A percentile compares a stretch with the other conserved stretches of the same genome.
Evolutionary conservation across 2,113 vertebrate species (phyloP).

Genomic region (Tachysurus fulvidraco): DNA sequence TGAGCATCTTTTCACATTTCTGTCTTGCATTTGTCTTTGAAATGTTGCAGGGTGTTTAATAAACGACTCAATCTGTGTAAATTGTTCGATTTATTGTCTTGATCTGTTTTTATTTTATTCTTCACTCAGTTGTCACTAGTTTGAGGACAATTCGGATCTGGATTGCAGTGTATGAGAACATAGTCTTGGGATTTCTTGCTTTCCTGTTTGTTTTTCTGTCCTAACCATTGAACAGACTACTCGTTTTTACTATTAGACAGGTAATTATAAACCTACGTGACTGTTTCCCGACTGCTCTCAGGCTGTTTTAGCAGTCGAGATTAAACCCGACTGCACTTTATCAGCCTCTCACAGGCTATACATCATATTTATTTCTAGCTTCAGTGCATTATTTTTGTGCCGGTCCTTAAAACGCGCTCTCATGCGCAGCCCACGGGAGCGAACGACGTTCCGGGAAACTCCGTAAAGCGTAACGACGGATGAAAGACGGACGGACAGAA

Average conservation of each 20-base stretch:
- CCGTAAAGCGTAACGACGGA: not conserved
- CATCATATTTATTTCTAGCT: too few species aligned
- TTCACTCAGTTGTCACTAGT: not conserved
- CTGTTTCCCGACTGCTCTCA: too few species aligned
- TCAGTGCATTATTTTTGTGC: too few species aligned
- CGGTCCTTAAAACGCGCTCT: too few species aligned
- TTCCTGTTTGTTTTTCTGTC: not conserved
- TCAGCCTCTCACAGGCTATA: too few species aligned
- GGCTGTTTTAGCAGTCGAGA: too few species aligned
- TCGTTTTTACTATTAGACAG: not conserved
- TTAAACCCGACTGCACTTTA: too few species aligned
- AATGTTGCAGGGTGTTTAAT: not conserved
- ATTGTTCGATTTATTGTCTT: too few species aligned
- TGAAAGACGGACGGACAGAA: not conserved
- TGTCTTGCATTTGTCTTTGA: not conserved
- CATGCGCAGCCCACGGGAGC: too few species aligned
- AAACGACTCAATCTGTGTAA: too few species aligned
- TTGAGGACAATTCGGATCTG: too few species aligned
- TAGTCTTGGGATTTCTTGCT: not conserved
- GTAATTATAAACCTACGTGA: too few species aligned
- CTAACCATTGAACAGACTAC: not conserved
- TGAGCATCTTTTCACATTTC: not conserved
- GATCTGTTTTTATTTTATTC: not conserved
- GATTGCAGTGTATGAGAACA: not conserved
- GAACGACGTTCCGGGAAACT: not conserved